These are phyloP conservation scores for Capra hircus DNA, from an alignment of 2,113 vertebrate genomes.

Conservation along the genomic window DNA sequence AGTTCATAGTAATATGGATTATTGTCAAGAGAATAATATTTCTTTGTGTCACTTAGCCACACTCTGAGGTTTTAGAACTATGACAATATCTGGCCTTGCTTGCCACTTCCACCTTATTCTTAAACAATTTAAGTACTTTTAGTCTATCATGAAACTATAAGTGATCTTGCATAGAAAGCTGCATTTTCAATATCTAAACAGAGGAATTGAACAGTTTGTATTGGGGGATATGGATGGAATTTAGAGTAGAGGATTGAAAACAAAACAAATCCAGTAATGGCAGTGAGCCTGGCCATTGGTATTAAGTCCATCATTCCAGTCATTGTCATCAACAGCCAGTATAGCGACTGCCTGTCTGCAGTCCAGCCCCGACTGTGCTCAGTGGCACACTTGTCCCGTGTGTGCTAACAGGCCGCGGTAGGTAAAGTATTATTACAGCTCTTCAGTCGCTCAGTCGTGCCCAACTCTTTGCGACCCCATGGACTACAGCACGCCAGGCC, in stretches of 20 bases:
- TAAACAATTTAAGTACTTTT: not conserved
- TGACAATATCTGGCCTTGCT: not conserved
- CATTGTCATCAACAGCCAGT: not conserved
- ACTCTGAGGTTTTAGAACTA: not conserved
- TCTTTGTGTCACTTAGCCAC: not conserved
- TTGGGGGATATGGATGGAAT: not conserved
- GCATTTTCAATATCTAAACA: conserved; percentile 1
- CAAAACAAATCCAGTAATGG: not conserved
- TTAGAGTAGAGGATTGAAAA: not conserved
- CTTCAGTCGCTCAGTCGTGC: fast-evolving
- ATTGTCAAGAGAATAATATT: conserved; percentile 28
- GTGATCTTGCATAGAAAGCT: not conserved
- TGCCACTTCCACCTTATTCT: not conserved
- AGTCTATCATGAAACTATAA: not conserved
- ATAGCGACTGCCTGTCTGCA: not conserved
- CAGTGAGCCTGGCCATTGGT: not conserved
- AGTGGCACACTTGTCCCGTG: not conserved
- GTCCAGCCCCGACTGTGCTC: not conserved
- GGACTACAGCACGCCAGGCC: not conserved
- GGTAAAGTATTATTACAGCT: not conserved
- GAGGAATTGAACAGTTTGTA: not conserved
- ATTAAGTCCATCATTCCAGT: not conserved
- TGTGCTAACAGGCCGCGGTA: not conserved
- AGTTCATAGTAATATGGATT: conserved; percentile 11
- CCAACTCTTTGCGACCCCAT: not conserved